A percentile compares a stretch with the other conserved stretches of the same genome.
phyloP scores from a whole-genome alignment of 2,113 vertebrate species.

The Poeciliopsis retropinna region DNA sequence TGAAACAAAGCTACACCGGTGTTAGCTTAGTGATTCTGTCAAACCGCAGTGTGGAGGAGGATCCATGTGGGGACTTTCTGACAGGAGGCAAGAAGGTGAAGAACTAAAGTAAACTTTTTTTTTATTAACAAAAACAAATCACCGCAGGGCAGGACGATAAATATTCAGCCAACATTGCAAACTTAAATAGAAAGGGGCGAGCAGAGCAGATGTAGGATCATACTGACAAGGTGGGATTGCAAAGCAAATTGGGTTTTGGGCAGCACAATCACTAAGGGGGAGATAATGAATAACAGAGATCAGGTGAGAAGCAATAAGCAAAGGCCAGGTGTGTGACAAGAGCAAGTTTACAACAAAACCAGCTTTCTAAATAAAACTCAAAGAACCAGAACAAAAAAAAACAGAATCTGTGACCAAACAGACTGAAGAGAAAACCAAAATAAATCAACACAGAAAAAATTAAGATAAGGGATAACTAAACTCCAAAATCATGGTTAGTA shows the following conservation, averaged over 20 bases:
- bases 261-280: not conserved
- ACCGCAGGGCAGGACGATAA: not conserved
- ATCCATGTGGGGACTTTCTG: not conserved
- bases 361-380: not conserved
- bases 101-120: not conserved
- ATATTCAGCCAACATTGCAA: not conserved
- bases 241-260: not conserved
- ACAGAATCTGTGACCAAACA: not conserved
- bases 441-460: no score
- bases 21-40: constrained; percentile 44
- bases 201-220: not conserved
- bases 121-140: not conserved
- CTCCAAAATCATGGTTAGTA: no score
- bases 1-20: constrained; percentile 60
- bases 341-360: not conserved
- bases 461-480: no score
- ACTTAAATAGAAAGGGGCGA: not conserved
- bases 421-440: no score
- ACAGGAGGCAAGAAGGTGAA: not conserved
- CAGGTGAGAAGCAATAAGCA: not conserved
- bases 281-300: not conserved
- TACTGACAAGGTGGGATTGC: not conserved
- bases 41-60: not conserved
- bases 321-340: not conserved
- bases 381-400: not conserved